Conservation (phyloP, 37 sponge, comb jelly and placozoan species). For the Halichondria panicea region DNA sequence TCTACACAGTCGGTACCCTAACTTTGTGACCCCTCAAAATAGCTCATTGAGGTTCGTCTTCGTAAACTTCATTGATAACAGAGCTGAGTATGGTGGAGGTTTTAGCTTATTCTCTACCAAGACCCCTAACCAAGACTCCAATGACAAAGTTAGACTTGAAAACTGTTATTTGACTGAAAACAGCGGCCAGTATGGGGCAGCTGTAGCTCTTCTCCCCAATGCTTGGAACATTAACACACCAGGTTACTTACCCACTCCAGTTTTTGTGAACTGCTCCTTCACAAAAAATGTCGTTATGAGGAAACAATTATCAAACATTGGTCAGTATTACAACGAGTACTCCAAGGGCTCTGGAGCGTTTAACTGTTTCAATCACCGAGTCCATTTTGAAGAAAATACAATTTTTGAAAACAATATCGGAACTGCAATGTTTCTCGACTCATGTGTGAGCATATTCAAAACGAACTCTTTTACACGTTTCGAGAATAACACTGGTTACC, state of each 20-base stretch:
- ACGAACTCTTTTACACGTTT: not conserved
- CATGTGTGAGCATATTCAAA: not conserved
- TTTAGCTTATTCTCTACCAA: constrained; percentile 6
- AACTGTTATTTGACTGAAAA: constrained; percentile 17
- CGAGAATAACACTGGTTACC: not conserved
- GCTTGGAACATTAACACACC: not conserved
- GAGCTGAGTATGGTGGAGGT: not conserved
- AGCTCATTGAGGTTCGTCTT: not conserved
- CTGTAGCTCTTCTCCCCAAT: constrained; percentile 7
- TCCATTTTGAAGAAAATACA: not conserved
- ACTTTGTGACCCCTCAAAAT: not conserved
- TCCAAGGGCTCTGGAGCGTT: constrained; percentile 9
- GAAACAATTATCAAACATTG: no score
- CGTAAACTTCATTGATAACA: not conserved
- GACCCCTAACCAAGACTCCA: not conserved
- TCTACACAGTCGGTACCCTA: constrained; percentile 2
- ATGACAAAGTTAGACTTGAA: not conserved
- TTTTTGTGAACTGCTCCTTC: not conserved
- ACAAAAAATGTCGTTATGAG: not conserved
- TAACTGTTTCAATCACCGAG: not conserved
- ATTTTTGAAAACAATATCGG: constrained; percentile 2
- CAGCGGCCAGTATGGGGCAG: constrained; percentile 22
- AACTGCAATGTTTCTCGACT: not conserved
- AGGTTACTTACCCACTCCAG: constrained; percentile 12
- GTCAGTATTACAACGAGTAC: no score